These are phyloP conservation scores for Sitobion miscanthi DNA, from an alignment of 1,140 invertebrate species.

Conservation along the genomic window DNA sequence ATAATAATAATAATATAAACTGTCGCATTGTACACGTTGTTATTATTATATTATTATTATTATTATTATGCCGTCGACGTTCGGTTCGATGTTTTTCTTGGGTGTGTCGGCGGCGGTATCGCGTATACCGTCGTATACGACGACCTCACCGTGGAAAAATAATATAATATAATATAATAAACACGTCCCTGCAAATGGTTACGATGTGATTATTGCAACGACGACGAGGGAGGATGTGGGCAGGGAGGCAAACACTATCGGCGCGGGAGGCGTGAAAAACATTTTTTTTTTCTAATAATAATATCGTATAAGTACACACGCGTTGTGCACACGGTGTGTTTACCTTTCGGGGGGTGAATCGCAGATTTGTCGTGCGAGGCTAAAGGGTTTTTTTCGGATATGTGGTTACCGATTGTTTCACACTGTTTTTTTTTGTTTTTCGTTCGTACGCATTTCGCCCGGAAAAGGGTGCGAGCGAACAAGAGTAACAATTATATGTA, in stretches of 20 bases:
- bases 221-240: not conserved
- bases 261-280: conserved; percentile 23
- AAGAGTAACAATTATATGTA: not conserved
- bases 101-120: not conserved
- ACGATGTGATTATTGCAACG: not conserved
- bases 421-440: not conserved
- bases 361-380: not conserved
- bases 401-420: not conserved
- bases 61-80: not conserved
- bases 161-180: not conserved
- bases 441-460: not conserved
- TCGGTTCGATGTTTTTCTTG: conserved; percentile 32
- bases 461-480: not conserved
- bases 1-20: not conserved
- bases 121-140: not conserved
- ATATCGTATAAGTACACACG: too few species aligned
- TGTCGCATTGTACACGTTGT: not conserved
- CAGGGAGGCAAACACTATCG: not conserved
- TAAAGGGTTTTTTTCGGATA: not conserved
- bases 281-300: not conserved
- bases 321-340: not conserved
- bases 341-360: not conserved
- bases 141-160: not conserved
- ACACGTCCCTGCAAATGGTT: not conserved
- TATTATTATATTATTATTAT: too few species aligned